These are phyloP conservation scores for Coranthus polyacanthus DNA, from an alignment of 2,797 vertebrate genomes.

Conservation along the genomic window DNA sequence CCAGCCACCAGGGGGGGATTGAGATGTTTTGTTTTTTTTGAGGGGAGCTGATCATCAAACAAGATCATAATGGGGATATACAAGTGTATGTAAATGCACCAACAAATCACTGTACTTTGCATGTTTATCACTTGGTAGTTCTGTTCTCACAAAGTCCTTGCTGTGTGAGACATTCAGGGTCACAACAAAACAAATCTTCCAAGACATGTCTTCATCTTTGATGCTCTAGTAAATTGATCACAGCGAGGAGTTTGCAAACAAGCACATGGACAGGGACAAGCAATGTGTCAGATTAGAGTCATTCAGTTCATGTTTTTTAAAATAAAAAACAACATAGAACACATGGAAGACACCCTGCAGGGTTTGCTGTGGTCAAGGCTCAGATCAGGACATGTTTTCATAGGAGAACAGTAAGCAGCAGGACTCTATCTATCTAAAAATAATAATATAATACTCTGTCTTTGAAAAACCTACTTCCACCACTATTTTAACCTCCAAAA, in stretches of 20 bases:
- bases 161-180: neutral
- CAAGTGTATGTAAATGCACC: no score
- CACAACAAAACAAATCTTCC: neutral
- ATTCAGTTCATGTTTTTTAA: constrained; percentile 74
- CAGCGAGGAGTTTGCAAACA: constrained; percentile 60
- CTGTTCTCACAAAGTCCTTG: neutral
- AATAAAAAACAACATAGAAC: constrained; percentile 42
- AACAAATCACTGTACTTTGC: neutral
- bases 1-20: no score
- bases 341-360: constrained; percentile 63
- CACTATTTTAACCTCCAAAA: no score
- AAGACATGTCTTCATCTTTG: neutral
- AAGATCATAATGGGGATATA: no score
- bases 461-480: no score
- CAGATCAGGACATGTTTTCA: constrained; percentile 64
- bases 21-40: no score
- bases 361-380: constrained; percentile 62
- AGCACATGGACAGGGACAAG: constrained; percentile 13
- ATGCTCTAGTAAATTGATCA: constrained; percentile 30
- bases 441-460: no score
- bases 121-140: neutral
- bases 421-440: constrained; percentile 6
- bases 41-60: no score
- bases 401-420: constrained; percentile 44
- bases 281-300: constrained; percentile 47